phyloP scores from a whole-genome alignment of 2,888 invertebrate species.

The Tachina grossa region DNA sequence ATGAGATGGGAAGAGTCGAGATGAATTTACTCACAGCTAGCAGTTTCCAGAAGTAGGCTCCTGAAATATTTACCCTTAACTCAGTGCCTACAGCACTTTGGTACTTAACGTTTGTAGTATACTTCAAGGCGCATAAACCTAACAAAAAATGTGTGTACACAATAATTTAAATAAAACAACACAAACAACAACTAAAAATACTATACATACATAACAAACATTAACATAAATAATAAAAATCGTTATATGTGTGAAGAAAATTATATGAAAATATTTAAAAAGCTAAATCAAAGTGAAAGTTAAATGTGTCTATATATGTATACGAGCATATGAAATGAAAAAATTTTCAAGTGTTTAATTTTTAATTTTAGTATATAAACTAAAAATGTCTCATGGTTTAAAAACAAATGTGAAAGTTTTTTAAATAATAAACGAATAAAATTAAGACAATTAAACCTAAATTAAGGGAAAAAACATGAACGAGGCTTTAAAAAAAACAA shows the following conservation, averaged over 20 bases:
- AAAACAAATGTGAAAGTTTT: background rate
- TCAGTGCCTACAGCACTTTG: slow-evolving; percentile 70
- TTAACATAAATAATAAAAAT: slow-evolving; percentile 28
- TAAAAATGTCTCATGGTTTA: background rate
- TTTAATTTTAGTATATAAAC: slow-evolving; percentile 28
- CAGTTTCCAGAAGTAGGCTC: slow-evolving; percentile 62
- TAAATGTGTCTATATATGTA: background rate
- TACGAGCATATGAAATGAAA: background rate
- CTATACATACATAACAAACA: slow-evolving; percentile 18
- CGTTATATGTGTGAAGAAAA: background rate
- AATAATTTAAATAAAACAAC: slow-evolving; percentile 52
- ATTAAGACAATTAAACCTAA: background rate
- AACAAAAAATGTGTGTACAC: slow-evolving; percentile 56
- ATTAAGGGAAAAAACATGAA: too few relatives aligned
- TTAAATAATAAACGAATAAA: background rate
- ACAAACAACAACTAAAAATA: slow-evolving; percentile 43
- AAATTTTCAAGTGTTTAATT: background rate
- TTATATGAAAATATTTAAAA: slow-evolving; percentile 9
- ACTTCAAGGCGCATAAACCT: slow-evolving; percentile 67
- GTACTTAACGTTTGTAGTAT: slow-evolving; percentile 65
- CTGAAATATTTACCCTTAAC: slow-evolving; percentile 62
- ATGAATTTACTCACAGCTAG: slow-evolving; percentile 11
- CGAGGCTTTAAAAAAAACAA: background rate
- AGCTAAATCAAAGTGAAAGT: slow-evolving; percentile 18
- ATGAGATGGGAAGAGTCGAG: slow-evolving; percentile 29